Evolutionary conservation across 2,888 invertebrate genomes (phyloP).

Genomic region (Drosophila subsilvestris): DNA sequence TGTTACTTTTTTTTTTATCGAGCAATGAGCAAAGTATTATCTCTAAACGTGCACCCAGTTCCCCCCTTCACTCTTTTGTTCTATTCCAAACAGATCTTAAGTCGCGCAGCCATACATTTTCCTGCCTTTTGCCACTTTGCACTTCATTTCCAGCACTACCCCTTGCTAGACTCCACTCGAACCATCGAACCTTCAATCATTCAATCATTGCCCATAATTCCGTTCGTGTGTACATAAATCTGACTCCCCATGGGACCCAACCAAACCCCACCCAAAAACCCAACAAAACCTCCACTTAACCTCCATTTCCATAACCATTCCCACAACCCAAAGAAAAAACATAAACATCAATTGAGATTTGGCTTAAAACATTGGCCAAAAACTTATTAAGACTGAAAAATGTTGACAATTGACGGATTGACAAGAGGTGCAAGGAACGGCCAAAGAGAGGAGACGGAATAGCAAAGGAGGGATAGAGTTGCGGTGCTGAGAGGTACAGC

Average conservation of each 20-base stretch:
- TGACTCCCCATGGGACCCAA: constrained; percentile 24
- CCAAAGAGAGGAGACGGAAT: constrained; percentile 3
- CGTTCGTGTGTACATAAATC: constrained; percentile 33
- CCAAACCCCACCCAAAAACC: constrained; percentile 1
- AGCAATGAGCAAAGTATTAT: neutral
- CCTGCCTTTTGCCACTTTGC: neutral
- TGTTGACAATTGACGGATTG: constrained; percentile 76
- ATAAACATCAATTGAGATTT: constrained; percentile 65
- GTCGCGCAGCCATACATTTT: neutral
- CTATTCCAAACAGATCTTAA: neutral
- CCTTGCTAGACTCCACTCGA: neutral
- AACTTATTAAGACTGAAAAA: constrained; percentile 70
- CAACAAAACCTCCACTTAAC: constrained; percentile 41
- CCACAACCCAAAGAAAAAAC: constrained; percentile 39
- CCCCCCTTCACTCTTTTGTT: neutral
- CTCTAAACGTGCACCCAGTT: too few relatives aligned
- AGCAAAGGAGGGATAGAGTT: neutral
- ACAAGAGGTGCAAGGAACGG: constrained; percentile 14
- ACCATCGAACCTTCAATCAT: neutral
- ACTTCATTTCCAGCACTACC: neutral
- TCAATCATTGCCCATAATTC: constrained; percentile 25
- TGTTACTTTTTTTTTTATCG: too few relatives aligned
- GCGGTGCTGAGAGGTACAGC: neutral
- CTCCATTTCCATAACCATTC: constrained; percentile 38
- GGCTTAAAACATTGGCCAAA: constrained; percentile 58